Percentiles rank a stretch among this genome's conserved stretches.
These are phyloP conservation scores for Pilophorus perplexus DNA, from an alignment of 2,888 invertebrate genomes.

Conservation along the genomic window DNA sequence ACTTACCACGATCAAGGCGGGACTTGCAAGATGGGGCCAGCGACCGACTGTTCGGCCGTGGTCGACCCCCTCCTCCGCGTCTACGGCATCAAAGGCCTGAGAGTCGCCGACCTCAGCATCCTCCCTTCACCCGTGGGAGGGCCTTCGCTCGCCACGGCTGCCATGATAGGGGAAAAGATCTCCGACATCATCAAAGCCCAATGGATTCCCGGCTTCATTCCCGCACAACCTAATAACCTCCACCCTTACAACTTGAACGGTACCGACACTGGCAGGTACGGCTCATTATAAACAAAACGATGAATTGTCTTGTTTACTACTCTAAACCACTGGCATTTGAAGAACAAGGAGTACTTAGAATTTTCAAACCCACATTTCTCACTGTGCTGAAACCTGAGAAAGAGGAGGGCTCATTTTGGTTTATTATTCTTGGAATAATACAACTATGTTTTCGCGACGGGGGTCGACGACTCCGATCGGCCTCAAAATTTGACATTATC, in stretches of 20 bases:
- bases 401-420: too few relatives aligned
- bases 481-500: too few relatives aligned
- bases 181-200: slow-evolving; percentile 46
- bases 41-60: slow-evolving; percentile 50
- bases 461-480: too few relatives aligned
- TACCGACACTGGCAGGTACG: not conserved
- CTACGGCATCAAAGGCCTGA: slow-evolving; percentile 51
- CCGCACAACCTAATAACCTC: not conserved
- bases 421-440: too few relatives aligned
- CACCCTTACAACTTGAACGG: not conserved
- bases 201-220: slow-evolving; percentile 34
- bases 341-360: too few relatives aligned
- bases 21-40: slow-evolving; percentile 52
- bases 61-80: slow-evolving; percentile 51
- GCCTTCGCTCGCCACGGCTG: slow-evolving; percentile 50
- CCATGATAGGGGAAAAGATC: slow-evolving; percentile 51
- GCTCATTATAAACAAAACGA: not conserved
- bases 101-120: slow-evolving; percentile 54
- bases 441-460: too few relatives aligned
- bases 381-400: too few relatives aligned
- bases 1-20: slow-evolving; percentile 50
- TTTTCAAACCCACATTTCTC: too few relatives aligned
- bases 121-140: slow-evolving; percentile 53
- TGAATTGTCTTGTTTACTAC: too few relatives aligned
- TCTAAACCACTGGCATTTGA: too few relatives aligned